Conservation (phyloP, 2,888 invertebrate species). For the Adela reaumurella region DNA sequence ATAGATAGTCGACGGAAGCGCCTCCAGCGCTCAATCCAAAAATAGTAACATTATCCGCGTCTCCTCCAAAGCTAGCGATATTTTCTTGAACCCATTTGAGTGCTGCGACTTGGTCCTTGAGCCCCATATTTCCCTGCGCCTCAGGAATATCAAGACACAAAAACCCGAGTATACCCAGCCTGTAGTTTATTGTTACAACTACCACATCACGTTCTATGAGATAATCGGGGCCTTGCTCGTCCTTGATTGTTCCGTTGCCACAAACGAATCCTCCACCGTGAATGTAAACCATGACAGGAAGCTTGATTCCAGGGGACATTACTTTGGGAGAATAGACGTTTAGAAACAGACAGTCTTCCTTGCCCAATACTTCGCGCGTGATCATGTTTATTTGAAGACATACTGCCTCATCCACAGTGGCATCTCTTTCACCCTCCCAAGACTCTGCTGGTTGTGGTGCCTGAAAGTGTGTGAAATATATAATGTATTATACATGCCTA, state of each 20-base stretch:
- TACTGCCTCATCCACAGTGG: constrained; percentile 28
- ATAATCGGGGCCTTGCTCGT: constrained; percentile 27
- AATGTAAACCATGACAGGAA: constrained; percentile 29
- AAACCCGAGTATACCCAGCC: constrained; percentile 34
- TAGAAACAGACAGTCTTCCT: constrained; percentile 35
- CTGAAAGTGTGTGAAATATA: constrained; percentile 20
- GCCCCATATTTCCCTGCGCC: constrained; percentile 32
- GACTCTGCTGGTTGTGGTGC: constrained; percentile 29
- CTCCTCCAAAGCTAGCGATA: constrained; percentile 25
- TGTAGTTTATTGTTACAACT: constrained; percentile 37
- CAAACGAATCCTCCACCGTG: constrained; percentile 35
- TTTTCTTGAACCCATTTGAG: constrained; percentile 30
- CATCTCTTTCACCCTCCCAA: constrained; percentile 44
- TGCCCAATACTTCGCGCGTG: constrained; percentile 16
- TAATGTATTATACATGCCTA: too few relatives aligned
- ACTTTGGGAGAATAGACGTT: constrained; percentile 30
- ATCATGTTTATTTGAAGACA: constrained; percentile 19
- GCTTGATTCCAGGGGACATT: constrained; percentile 11
- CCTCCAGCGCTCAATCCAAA: constrained; percentile 29
- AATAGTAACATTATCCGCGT: constrained; percentile 27
- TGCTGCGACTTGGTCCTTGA: constrained; percentile 33
- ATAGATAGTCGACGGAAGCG: constrained; percentile 24
- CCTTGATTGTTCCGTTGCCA: constrained; percentile 25
- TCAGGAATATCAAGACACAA: constrained; percentile 27
- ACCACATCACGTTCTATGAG: constrained; percentile 28